A percentile compares a stretch with the other conserved stretches of the same genome.
phyloP scores from a whole-genome alignment of 2,113 vertebrate species.

The Chiloscyllium plagiosum region DNA sequence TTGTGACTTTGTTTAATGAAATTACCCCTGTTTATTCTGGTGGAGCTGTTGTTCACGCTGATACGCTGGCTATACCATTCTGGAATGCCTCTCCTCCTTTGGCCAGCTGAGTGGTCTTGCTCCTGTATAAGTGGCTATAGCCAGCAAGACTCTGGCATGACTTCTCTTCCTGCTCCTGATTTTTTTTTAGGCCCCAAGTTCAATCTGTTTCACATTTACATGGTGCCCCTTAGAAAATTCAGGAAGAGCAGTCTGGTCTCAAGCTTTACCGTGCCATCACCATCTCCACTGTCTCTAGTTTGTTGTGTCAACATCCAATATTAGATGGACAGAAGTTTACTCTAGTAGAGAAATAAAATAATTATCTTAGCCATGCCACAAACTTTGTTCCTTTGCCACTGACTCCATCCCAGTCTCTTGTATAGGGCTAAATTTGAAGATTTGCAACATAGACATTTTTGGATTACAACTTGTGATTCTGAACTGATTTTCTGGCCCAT shows the following conservation, averaged over 20 bases:
- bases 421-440: background rate
- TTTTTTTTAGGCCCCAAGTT: background rate
- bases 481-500: background rate
- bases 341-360: background rate
- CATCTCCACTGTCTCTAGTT: background rate
- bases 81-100: background rate
- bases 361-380: background rate
- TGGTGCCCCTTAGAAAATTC: background rate
- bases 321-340: background rate
- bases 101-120: background rate
- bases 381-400: background rate
- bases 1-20: background rate
- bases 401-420: background rate
- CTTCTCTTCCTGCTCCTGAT: background rate
- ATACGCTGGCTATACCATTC: too few relatives aligned
- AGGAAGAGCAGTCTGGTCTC: background rate
- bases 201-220: background rate
- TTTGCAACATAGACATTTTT: background rate
- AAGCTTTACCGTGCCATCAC: background rate
- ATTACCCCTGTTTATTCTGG: background rate
- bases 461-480: background rate
- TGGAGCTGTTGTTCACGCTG: background rate
- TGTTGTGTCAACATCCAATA: background rate
- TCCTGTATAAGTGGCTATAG: background rate
- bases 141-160: background rate